Percentiles rank a stretch among this genome's conserved stretches.
Evolutionary conservation across 2,888 invertebrate genomes (phyloP).

Genomic region (Notodromas monacha): DNA sequence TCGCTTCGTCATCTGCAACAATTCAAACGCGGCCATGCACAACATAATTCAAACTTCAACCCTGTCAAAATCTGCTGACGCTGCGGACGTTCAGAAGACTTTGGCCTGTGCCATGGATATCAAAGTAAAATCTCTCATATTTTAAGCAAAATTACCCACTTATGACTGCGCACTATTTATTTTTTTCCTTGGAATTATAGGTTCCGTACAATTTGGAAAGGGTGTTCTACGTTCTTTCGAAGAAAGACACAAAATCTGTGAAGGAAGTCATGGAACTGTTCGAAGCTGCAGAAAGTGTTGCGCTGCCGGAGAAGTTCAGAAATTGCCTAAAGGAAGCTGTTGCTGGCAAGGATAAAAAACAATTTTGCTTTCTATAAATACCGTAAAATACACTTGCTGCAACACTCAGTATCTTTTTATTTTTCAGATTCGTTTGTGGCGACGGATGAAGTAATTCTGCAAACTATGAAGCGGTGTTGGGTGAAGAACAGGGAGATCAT

Average conservation of each 20-base stretch:
- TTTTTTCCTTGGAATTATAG: conserved; percentile 11
- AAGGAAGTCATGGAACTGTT: conserved; percentile 13
- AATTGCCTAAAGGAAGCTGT: conserved; percentile 6
- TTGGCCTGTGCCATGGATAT: conserved; percentile 19
- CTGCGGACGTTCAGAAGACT: conserved; percentile 13
- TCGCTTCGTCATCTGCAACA: conserved; percentile 16
- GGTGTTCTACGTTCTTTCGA: conserved; percentile 15
- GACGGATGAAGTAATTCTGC: conserved; percentile 13
- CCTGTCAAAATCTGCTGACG: conserved; percentile 12
- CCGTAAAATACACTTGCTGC: too few species aligned
- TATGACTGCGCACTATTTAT: conserved; percentile 1
- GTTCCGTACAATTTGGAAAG: conserved; percentile 18
- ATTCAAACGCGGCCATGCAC: conserved; percentile 16
- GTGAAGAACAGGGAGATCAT: conserved; percentile 15
- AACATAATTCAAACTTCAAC: conserved; percentile 14
- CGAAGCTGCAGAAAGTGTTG: conserved; percentile 11
- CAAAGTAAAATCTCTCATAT: conserved; percentile 12
- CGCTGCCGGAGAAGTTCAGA: conserved; percentile 6
- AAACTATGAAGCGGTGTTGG: conserved; percentile 15
- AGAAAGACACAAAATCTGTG: conserved; percentile 12
- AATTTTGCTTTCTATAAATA: too few species aligned
- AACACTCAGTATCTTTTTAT: conserved; percentile 7
- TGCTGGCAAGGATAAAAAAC: too few species aligned
- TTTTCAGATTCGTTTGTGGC: conserved; percentile 11
- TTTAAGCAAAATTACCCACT: neutral